Evolutionary conservation across 2,888 invertebrate genomes (phyloP).

Genomic region (Entomobrya multifasciata): DNA sequence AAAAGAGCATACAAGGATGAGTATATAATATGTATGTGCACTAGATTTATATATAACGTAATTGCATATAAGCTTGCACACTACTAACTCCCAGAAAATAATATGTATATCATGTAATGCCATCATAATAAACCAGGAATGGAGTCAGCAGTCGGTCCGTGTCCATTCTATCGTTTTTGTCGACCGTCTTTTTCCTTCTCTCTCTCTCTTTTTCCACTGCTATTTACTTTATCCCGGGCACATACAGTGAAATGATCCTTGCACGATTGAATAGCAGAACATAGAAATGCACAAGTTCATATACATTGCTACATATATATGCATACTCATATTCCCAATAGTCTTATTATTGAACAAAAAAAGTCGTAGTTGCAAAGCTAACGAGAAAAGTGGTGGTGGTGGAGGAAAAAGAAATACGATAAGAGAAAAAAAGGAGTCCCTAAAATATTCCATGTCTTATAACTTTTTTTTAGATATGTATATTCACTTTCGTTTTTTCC

Average conservation of each 20-base stretch:
- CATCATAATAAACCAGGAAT: constrained; percentile 32
- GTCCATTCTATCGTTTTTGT: constrained; percentile 40
- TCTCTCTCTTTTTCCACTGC: not conserved
- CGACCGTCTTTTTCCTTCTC: constrained; percentile 48
- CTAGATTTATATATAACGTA: not conserved
- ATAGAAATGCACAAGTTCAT: constrained; percentile 28
- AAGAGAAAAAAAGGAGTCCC: constrained; percentile 26
- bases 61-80: not conserved
- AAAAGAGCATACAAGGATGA: not conserved
- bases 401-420: not conserved
- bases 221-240: constrained; percentile 63
- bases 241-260: constrained; percentile 60
- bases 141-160: constrained; percentile 60
- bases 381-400: not conserved
- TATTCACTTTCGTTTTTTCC: constrained; percentile 32
- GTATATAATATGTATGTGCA: not conserved
- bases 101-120: constrained; percentile 39
- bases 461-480: not conserved
- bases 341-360: constrained; percentile 11
- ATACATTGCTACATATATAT: not conserved
- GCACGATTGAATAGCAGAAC: constrained; percentile 45
- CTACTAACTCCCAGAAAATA: constrained; percentile 7
- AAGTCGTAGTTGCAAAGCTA: not conserved
- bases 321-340: constrained; percentile 15
- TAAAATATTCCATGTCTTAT: not conserved